These are phyloP conservation scores for Pantala flavescens DNA, from an alignment of 1,140 invertebrate genomes.

Conservation along the genomic window DNA sequence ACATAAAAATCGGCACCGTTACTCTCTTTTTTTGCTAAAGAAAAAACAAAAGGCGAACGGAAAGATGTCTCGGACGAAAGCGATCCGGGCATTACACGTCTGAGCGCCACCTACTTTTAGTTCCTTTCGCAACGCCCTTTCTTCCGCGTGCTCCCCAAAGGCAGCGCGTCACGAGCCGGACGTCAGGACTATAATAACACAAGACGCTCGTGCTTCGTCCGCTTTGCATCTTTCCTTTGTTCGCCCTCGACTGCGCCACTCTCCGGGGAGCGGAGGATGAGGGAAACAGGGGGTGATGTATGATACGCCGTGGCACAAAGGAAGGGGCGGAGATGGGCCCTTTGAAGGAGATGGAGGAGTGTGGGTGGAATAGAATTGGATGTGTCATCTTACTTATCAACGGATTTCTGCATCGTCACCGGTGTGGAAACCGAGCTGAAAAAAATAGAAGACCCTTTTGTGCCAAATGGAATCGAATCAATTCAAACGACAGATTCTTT, in stretches of 20 bases:
- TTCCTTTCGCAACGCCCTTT: no score
- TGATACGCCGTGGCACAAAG: neutral
- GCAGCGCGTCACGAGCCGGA: neutral
- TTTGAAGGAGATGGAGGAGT: neutral
- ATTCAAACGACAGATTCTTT: no score
- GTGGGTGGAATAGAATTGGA: neutral
- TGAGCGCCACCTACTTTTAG: no score
- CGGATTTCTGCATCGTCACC: neutral
- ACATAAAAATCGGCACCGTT: no score
- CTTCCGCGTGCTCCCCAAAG: no score
- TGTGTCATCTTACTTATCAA: neutral
- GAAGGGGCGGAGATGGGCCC: neutral
- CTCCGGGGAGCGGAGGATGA: neutral
- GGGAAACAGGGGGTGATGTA: neutral
- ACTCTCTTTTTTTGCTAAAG: no score
- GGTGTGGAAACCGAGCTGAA: no score
- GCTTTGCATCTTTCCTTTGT: conserved; percentile 9
- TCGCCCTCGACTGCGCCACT: neutral
- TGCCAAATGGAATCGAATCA: no score
- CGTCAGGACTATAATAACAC: conserved; percentile 5
- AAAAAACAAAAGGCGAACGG: no score
- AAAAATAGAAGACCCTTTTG: no score
- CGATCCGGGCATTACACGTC: no score
- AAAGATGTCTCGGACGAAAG: no score
- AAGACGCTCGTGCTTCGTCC: neutral